Percentiles rank a stretch among this genome's conserved stretches.
Evolutionary conservation across 1,140 invertebrate species (phyloP).

Genomic region (Protaetia brevitarsis): DNA sequence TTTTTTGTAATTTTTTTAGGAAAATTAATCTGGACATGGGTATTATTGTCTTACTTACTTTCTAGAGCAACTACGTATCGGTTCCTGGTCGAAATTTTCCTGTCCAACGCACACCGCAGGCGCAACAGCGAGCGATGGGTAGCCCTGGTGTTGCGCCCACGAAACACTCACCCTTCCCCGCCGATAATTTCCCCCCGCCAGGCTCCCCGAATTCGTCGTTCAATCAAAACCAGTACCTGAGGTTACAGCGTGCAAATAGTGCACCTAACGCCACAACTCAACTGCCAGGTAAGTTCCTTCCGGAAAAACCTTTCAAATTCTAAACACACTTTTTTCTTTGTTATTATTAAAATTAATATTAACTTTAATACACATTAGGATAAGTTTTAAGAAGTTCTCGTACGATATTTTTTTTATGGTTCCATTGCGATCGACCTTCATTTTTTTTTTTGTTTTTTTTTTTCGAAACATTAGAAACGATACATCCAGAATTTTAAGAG

Average conservation of each 20-base stretch:
- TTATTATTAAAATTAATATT: slow-evolving; percentile 2
- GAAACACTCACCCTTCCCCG: slow-evolving; percentile 56
- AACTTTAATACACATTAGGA: slow-evolving; percentile 5
- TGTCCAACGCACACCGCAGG: slow-evolving; percentile 43
- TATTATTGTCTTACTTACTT: too few species aligned
- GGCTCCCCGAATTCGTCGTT: slow-evolving; percentile 54
- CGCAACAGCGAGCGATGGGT: slow-evolving; percentile 37
- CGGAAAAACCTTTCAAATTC: background rate
- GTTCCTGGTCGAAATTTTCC: slow-evolving; percentile 42
- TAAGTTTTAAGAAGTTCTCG: slow-evolving; percentile 19
- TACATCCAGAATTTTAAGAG: slow-evolving; percentile 20
- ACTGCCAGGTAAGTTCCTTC: slow-evolving; percentile 59
- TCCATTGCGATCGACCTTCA: background rate
- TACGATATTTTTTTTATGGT: background rate
- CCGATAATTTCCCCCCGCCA: slow-evolving; percentile 56
- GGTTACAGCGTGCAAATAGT: slow-evolving; percentile 62
- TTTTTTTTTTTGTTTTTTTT: slow-evolving; percentile 9
- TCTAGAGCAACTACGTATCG: slow-evolving; percentile 31
- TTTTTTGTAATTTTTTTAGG: slow-evolving; percentile 28
- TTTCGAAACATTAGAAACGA: background rate
- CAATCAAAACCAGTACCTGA: slow-evolving; percentile 55
- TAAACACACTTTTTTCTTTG: background rate
- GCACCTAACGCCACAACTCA: slow-evolving; percentile 64
- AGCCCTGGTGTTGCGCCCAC: slow-evolving; percentile 43
- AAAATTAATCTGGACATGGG: too few species aligned